phyloP scores from a whole-genome alignment of 2,113 vertebrate species.

The Saimiri boliviensis region DNA sequence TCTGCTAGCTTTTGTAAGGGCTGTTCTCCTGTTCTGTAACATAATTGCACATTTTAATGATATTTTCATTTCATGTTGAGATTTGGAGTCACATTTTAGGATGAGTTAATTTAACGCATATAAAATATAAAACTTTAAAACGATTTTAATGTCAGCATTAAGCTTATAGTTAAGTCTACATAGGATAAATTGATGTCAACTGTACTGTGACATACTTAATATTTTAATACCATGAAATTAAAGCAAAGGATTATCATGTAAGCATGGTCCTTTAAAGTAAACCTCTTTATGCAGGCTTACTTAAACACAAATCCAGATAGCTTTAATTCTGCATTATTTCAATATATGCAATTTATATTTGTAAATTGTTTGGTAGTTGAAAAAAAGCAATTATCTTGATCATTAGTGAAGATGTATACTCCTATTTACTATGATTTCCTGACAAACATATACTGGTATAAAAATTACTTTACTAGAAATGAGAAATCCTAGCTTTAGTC shows the following conservation, averaged over 20 bases:
- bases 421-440: background rate
- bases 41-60: background rate
- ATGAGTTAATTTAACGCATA: background rate
- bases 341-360: background rate
- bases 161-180: background rate
- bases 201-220: background rate
- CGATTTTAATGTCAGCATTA: background rate
- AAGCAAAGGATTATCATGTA: background rate
- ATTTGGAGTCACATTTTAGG: background rate
- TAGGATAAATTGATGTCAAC: background rate
- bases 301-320: background rate
- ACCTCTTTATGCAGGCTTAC: background rate
- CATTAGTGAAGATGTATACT: background rate
- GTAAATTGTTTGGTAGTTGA: background rate
- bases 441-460: background rate
- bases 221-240: background rate
- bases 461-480: background rate
- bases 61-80: background rate
- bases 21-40: background rate
- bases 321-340: background rate
- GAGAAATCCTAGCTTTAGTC: background rate
- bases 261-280: background rate
- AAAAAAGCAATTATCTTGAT: background rate
- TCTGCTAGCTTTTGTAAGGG: background rate
- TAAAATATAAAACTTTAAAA: background rate